Evolutionary conservation across 2,888 invertebrate genomes (phyloP), one percentile per base, ranked within the genome.

Genomic region (Petrolisthes manimaculis): DNA sequence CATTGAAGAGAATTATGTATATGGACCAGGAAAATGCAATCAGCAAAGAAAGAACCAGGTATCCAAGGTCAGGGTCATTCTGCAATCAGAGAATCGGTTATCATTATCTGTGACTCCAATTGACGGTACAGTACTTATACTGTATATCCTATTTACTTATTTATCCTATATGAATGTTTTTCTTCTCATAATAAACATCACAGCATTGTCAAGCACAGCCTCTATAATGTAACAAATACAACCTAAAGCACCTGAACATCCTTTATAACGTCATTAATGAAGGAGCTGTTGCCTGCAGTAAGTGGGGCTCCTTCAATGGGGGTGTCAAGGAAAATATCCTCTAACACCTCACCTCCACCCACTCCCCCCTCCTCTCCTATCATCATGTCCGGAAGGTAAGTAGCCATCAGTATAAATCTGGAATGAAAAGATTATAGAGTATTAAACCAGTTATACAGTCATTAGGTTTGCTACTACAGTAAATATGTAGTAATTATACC

Each of bases 1-100:
- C 97, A 93, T 98, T 98, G 94, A 98, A 99, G 94, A 97, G 98
- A 0, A 97, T 96, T 92, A 98, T 96, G 93, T 98, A 99, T 91
- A 98, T 96, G 84, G 98, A 95, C 98, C 98, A 99, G 69, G 69
- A 53, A n/a, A 90, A 86, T 37, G 90, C 86, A 53, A 91, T 78
- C 71, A 91, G 51, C 9, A 91, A 78, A 24, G 91, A 90, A 69
- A 89, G 78, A 4, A 90, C 83, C 24, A 91, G 83, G 86, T 88
- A 90, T 69, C 88, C 91, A 18, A 89, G 85, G 61, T 89, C 84
- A 71, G 88, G 90, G 75, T 88, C 80, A 74, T 90, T 79, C 90
- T 90, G 87, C 21, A 81, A 83, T 8, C 37, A 37, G 37, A 37
- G 37, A 37, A 37, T 37, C 37, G 37, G 37, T 37, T 37, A 37